phyloP scores from a whole-genome alignment of 1,140 invertebrate genomes.

The Ganaspis sp. region DNA sequence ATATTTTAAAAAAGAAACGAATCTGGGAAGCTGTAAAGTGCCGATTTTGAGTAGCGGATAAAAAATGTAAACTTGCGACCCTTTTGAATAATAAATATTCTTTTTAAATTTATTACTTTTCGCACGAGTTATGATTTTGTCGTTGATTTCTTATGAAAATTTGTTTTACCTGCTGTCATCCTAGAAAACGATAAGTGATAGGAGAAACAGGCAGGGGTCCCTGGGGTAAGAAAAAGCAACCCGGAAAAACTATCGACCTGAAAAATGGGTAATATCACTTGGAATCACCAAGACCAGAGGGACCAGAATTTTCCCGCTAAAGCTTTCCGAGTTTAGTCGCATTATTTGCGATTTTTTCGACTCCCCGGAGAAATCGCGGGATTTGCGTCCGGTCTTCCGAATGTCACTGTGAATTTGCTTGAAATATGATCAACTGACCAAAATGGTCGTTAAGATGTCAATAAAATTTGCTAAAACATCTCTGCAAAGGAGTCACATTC shows the following conservation, averaged over 20 bases:
- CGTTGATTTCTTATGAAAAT: slow-evolving; percentile 1
- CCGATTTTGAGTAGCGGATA: too few relatives aligned
- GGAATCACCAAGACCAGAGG: slow-evolving; percentile 30
- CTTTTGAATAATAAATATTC: too few relatives aligned
- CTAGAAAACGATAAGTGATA: slow-evolving; percentile 57
- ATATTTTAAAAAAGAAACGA: too few relatives aligned
- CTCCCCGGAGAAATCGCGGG: slow-evolving; percentile 72
- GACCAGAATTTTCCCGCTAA: slow-evolving; percentile 54
- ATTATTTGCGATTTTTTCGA: slow-evolving; percentile 71
- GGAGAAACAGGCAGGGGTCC: slow-evolving; percentile 45
- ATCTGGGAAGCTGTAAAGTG: too few relatives aligned
- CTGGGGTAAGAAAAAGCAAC: slow-evolving; percentile 43
- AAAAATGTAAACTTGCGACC: too few relatives aligned
- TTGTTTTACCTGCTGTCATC: slow-evolving; percentile 10
- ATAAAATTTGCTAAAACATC: not conserved
- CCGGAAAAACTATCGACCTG: slow-evolving; percentile 58
- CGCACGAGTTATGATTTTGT: not conserved
- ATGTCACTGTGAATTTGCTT: slow-evolving; percentile 45
- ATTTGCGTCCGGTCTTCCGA: slow-evolving; percentile 59
- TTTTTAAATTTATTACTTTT: not conserved
- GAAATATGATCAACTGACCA: slow-evolving; percentile 25
- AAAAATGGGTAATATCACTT: slow-evolving; percentile 31
- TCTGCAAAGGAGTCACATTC: too few relatives aligned
- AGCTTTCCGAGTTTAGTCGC: slow-evolving; percentile 59
- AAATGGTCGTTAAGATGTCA: slow-evolving; percentile 8